Evolutionary conservation across 2,113 vertebrate genomes (phyloP).

Genomic region (Rallus limicola): DNA sequence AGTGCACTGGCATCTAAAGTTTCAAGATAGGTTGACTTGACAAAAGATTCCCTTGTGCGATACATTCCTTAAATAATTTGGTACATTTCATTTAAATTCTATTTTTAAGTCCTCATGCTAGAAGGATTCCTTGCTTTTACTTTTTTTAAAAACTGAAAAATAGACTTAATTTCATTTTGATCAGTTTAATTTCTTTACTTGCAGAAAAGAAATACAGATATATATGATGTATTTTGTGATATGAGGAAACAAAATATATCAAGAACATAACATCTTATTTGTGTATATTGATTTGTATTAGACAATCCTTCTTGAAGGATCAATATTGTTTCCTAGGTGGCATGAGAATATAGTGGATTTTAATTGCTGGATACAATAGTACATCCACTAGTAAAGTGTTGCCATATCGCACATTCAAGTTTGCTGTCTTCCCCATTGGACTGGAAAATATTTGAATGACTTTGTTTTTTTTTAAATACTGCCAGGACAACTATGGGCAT

Average conservation of each 20-base stretch:
- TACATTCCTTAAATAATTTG: not conserved
- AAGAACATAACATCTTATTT: not conserved
- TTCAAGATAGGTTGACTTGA: not conserved
- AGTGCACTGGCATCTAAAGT: not conserved
- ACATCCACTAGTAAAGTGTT: not conserved
- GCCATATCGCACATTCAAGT: not conserved
- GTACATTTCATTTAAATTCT: not conserved
- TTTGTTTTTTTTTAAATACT: not conserved
- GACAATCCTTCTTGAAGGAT: not conserved
- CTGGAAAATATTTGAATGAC: slow-evolving; percentile 7
- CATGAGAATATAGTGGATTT: not conserved
- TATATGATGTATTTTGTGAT: not conserved
- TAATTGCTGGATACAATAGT: not conserved
- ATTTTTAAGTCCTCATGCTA: not conserved
- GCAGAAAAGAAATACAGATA: not conserved
- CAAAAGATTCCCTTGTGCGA: not conserved
- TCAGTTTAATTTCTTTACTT: not conserved
- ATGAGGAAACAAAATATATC: too few species aligned
- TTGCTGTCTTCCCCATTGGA: not conserved
- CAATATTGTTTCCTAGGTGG: not conserved
- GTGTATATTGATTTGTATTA: not conserved
- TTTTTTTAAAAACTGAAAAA: not conserved
- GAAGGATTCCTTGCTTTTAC: not conserved
- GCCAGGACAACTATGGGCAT: not conserved
- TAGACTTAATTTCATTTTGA: not conserved